Conservation (phyloP, 1,140 invertebrate species). For the Trichonephila clavata region DNA sequence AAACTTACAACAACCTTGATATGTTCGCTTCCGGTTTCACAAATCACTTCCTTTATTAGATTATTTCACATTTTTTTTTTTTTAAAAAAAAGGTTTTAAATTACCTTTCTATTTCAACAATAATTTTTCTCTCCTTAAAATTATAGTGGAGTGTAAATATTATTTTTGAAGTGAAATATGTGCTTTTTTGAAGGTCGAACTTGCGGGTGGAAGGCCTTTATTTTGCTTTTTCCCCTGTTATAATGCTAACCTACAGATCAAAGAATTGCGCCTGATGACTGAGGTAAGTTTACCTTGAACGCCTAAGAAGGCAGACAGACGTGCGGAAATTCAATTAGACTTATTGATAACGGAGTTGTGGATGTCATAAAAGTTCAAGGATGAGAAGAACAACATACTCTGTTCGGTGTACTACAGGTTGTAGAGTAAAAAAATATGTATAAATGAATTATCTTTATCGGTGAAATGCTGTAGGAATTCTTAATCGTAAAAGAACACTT, state of each 20-base stretch:
- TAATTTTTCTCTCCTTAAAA: not conserved
- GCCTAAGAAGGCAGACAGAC: not conserved
- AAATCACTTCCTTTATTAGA: not conserved
- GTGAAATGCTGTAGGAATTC: not conserved
- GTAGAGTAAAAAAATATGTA: not conserved
- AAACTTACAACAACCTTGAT: not conserved
- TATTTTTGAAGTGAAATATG: too few species aligned
- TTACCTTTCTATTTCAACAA: not conserved
- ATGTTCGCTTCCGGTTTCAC: not conserved
- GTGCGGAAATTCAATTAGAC: not conserved
- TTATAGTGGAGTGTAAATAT: not conserved
- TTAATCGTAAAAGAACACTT: not conserved
- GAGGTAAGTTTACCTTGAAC: not conserved
- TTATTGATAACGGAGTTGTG: constrained; percentile 6
- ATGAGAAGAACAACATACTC: not conserved
- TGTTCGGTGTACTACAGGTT: not conserved
- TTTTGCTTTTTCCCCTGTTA: not conserved
- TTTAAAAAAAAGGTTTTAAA: not conserved
- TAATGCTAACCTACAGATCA: not conserved
- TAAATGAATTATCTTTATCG: not conserved
- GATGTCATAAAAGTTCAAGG: constrained; percentile 2
- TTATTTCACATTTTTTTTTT: not conserved
- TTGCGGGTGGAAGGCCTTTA: not conserved
- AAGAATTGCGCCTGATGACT: not conserved
- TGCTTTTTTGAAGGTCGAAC: not conserved